Evolutionary conservation across 2,113 vertebrate genomes (phyloP).

Genomic region (Pteruthius melanotis): DNA sequence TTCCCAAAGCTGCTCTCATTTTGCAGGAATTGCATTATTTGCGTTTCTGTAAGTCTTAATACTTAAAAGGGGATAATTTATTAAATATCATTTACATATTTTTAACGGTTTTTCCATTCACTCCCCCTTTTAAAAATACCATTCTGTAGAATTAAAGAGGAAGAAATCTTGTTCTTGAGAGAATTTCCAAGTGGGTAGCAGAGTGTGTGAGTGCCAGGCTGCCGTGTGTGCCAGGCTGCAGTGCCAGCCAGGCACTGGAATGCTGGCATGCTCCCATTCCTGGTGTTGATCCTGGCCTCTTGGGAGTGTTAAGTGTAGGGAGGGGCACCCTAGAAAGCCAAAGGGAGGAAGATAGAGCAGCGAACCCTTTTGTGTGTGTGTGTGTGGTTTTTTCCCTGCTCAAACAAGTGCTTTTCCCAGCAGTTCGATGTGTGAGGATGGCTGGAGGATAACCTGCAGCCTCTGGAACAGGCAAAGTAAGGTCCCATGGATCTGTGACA

Average conservation of each 20-base stretch:
- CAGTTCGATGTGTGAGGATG: background rate
- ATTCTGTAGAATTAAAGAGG: background rate
- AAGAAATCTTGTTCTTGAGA: background rate
- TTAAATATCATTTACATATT: background rate
- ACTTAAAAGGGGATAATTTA: background rate
- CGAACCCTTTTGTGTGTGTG: rapidly evolving
- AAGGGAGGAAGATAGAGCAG: background rate
- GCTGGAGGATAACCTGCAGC: background rate
- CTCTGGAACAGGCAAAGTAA: background rate
- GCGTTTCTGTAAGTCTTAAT: background rate
- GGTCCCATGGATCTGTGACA: background rate
- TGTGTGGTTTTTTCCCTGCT: background rate
- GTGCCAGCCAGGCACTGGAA: rapidly evolving
- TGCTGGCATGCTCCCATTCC: background rate
- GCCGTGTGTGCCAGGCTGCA: background rate
- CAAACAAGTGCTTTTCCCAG: background rate
- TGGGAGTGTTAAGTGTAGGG: background rate
- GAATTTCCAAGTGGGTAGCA: background rate
- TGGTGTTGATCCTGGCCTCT: background rate
- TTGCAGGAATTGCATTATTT: background rate
- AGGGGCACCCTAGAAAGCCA: background rate
- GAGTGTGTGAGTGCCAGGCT: background rate
- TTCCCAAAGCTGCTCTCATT: constrained; percentile 16
- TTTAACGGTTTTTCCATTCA: background rate
- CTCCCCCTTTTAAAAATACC: background rate